Conservation (phyloP, 2,113 vertebrate species). For the Apeltes quadracus region DNA sequence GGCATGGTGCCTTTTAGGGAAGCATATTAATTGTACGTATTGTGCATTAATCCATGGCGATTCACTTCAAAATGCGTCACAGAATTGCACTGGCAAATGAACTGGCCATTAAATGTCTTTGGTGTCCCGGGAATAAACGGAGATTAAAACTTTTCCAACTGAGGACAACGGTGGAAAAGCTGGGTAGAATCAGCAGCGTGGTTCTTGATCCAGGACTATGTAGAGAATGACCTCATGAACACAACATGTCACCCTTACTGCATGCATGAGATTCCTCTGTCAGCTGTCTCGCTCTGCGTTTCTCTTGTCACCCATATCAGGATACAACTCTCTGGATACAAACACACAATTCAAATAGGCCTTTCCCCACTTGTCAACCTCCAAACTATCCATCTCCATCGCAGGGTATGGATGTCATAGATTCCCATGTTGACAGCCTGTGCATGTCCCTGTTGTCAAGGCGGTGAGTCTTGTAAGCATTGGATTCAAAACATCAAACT, state of each 20-base stretch:
- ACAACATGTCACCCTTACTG: constrained; percentile 1
- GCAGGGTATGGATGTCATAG: too few species aligned
- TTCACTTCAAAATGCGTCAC: too few species aligned
- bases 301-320: not conserved
- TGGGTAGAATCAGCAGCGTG: not conserved
- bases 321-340: not conserved
- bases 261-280: constrained; percentile 35
- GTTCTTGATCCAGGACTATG: too few species aligned
- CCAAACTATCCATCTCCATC: too few species aligned
- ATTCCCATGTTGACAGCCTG: not conserved
- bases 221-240: not conserved
- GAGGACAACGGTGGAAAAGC: not conserved
- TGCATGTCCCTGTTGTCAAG: not conserved
- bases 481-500: too few species aligned
- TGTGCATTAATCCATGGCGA: too few species aligned
- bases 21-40: not conserved
- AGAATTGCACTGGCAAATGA: too few species aligned
- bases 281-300: constrained; percentile 11
- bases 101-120: not conserved
- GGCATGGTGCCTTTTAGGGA: not conserved
- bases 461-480: too few species aligned
- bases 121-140: not conserved
- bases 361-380: not conserved
- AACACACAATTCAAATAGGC: not conserved
- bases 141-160: not conserved